phyloP scores from a whole-genome alignment of 2,888 invertebrate genomes.

The Molorchus minor region DNA sequence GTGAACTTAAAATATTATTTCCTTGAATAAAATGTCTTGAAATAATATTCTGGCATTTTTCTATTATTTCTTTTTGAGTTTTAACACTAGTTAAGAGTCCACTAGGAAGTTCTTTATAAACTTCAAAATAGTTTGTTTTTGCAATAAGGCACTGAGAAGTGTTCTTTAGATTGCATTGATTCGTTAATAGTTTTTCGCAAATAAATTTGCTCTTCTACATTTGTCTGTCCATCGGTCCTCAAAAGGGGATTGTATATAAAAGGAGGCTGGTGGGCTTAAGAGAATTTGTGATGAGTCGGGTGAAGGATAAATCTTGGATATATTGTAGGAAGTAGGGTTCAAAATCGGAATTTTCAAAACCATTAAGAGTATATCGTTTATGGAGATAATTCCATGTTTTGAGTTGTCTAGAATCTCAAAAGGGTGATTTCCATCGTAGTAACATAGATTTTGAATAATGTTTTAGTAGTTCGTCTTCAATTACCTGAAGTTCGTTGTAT shows the following conservation, averaged over 20 bases:
- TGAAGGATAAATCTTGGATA: not conserved
- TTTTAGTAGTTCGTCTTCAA: not conserved
- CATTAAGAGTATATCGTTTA: too few relatives aligned
- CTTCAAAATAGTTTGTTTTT: not conserved
- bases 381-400: constrained; percentile 6
- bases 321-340: too few relatives aligned
- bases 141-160: not conserved
- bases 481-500: not conserved
- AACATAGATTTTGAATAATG: constrained; percentile 5
- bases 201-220: not conserved
- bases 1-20: not conserved
- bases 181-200: constrained; percentile 2
- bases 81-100: constrained; percentile 2
- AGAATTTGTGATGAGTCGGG: not conserved
- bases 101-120: not conserved
- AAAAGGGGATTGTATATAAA: constrained; percentile 1
- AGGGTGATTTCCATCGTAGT: not conserved
- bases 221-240: constrained; percentile 1
- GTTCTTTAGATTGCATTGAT: not conserved
- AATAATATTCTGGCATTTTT: constrained; percentile 2
- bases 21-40: not conserved
- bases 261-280: too few relatives aligned
- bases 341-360: constrained; percentile 7
- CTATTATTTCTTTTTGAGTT: not conserved
- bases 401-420: constrained; percentile 1